These are phyloP conservation scores for Corvus hawaiiensis DNA, from an alignment of 2,113 vertebrate genomes.

Conservation along the genomic window DNA sequence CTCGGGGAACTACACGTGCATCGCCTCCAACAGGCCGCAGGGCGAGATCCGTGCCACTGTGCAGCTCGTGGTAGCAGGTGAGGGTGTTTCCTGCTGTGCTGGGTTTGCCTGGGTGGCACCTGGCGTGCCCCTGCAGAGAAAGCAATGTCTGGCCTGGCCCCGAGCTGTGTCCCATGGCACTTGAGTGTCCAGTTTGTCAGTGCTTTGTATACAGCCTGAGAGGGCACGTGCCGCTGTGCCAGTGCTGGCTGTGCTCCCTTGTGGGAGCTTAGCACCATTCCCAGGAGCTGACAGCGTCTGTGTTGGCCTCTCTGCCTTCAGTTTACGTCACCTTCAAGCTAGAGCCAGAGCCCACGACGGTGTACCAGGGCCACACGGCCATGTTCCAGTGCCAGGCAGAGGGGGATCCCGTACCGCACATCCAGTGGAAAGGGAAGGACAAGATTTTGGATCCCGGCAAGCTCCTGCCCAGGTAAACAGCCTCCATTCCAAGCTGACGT, in stretches of 20 bases:
- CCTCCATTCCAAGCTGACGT: background rate
- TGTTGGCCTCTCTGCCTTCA: slow-evolving; percentile 29
- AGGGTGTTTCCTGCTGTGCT: background rate
- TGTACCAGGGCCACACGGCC: slow-evolving; percentile 95
- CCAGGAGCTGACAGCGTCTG: fast-evolving
- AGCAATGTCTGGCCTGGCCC: background rate
- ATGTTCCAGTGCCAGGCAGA: slow-evolving; percentile 93
- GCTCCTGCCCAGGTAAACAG: slow-evolving; percentile 75
- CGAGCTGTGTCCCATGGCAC: fast-evolving
- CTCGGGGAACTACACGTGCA: slow-evolving; percentile 91
- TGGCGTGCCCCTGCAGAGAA: background rate
- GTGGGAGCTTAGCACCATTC: background rate
- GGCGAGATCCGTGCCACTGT: slow-evolving; percentile 90
- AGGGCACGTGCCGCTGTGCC: background rate
- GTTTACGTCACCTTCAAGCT: slow-evolving; percentile 90
- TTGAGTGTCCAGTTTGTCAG: background rate
- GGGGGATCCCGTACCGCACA: slow-evolving; percentile 86
- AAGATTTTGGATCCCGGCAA: slow-evolving; percentile 81
- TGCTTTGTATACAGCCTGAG: background rate
- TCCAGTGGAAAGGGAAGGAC: slow-evolving; percentile 95
- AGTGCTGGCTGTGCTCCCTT: background rate
- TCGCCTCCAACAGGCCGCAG: slow-evolving; percentile 88
- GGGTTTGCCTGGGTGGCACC: background rate
- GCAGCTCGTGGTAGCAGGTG: slow-evolving; percentile 89
- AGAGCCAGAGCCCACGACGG: slow-evolving; percentile 88